Percentiles rank a stretch among this genome's conserved stretches.
Evolutionary conservation across 2,888 invertebrate species (phyloP).

Genomic region (Tuberolachnus salignus): DNA sequence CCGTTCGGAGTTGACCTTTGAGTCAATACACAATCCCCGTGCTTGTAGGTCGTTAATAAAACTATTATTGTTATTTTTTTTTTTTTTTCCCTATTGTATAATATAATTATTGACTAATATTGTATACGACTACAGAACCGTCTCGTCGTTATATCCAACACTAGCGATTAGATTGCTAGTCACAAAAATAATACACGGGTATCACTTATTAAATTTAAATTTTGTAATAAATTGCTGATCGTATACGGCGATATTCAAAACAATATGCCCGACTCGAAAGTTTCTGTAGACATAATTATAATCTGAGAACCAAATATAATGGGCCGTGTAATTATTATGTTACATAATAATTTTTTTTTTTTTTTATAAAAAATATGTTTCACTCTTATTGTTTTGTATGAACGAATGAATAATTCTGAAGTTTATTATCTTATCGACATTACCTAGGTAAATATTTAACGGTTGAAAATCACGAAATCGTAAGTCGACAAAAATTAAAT

Average conservation of each 20-base stretch:
- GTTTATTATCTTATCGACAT: too few species aligned
- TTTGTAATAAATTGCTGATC: conserved; percentile 19
- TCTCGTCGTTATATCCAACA: conserved; percentile 6
- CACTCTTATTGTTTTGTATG: too few species aligned
- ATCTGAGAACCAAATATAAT: too few species aligned
- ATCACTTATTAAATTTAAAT: too few species aligned
- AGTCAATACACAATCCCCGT: background rate
- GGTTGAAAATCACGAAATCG: too few species aligned
- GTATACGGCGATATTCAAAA: background rate
- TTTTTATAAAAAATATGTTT: too few species aligned
- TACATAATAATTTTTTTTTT: too few species aligned
- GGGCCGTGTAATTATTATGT: too few species aligned
- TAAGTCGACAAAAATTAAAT: too few species aligned
- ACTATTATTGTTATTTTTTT: conserved; percentile 9
- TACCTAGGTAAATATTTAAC: too few species aligned
- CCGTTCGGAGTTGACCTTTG: conserved; percentile 25
- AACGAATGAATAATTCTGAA: too few species aligned
- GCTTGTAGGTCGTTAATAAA: conserved; percentile 39
- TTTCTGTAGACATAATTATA: background rate
- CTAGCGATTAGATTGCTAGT: conserved; percentile 11
- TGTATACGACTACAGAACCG: background rate
- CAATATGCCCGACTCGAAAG: background rate
- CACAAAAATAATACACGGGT: background rate
- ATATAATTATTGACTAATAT: conserved; percentile 14
- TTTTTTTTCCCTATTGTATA: background rate